phyloP scores from a whole-genome alignment of 2,888 invertebrate species.

The Lepetodrilus schrolli region DNA sequence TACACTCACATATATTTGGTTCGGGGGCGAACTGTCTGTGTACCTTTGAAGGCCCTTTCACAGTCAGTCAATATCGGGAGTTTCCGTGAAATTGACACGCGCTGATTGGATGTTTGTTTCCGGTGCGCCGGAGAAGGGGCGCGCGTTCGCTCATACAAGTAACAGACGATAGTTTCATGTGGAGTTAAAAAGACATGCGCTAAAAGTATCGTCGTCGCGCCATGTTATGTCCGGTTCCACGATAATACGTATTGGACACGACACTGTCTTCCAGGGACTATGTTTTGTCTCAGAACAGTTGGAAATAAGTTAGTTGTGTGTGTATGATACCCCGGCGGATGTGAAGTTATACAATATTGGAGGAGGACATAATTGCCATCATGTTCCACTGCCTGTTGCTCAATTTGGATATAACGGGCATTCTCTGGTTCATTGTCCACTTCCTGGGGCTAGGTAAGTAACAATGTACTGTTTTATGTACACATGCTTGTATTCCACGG shows the following conservation, averaged over 20 bases:
- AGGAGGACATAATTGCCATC: too few species aligned
- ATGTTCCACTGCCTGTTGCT: constrained; percentile 4
- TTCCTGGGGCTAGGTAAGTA: constrained; percentile 11
- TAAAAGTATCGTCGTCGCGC: too few species aligned
- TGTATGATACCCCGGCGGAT: too few species aligned
- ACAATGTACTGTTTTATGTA: too few species aligned
- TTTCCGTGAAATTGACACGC: constrained; percentile 28
- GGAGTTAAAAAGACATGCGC: neutral
- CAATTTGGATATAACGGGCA: constrained; percentile 15
- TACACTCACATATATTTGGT: too few species aligned
- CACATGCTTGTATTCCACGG: too few species aligned
- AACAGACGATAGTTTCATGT: constrained; percentile 12
- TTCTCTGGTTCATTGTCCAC: neutral
- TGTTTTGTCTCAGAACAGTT: too few species aligned
- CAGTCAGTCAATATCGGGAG: constrained; percentile 19
- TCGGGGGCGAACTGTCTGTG: neutral
- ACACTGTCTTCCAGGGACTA: too few species aligned
- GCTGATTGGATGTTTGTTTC: constrained; percentile 32
- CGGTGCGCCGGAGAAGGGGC: constrained; percentile 10
- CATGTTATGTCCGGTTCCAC: too few species aligned
- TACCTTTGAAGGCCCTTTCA: constrained; percentile 19
- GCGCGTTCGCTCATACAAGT: constrained; percentile 23
- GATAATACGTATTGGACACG: too few species aligned
- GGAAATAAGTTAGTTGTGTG: too few species aligned
- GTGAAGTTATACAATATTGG: too few species aligned